phyloP scores from a whole-genome alignment of 2,113 vertebrate genomes.

The Equus przewalskii region DNA sequence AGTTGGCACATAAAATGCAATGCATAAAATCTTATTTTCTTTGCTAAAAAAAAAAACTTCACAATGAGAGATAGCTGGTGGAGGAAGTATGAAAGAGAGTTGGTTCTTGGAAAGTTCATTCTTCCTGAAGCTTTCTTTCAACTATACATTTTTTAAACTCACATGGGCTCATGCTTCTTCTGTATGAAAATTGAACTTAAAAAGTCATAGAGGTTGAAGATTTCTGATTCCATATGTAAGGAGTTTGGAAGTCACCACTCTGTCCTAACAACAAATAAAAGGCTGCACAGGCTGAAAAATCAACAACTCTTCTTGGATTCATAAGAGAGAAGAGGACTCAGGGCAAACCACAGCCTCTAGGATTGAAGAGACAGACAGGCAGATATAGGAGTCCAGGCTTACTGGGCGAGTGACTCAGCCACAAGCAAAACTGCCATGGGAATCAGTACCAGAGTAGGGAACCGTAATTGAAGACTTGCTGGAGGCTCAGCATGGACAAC shows the following conservation, averaged over 20 bases:
- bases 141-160: background rate
- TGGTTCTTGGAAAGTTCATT: slow-evolving; percentile 36
- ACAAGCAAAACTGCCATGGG: background rate
- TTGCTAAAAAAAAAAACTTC: background rate
- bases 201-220: background rate
- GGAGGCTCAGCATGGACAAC: background rate
- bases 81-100: background rate
- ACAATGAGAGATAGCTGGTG: background rate
- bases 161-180: background rate
- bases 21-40: background rate
- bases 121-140: background rate
- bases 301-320: background rate
- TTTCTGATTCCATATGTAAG: background rate
- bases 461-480: background rate
- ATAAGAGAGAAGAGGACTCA: background rate
- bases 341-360: background rate
- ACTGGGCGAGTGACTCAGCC: background rate
- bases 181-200: background rate
- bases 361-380: background rate
- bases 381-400: background rate
- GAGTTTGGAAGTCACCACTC: background rate
- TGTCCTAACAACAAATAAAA: background rate
- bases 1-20: background rate
- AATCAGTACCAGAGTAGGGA: background rate
- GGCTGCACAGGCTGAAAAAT: background rate